Evolutionary conservation across 2,797 vertebrate species (phyloP).

Genomic region (Phoeniculus purpureus): DNA sequence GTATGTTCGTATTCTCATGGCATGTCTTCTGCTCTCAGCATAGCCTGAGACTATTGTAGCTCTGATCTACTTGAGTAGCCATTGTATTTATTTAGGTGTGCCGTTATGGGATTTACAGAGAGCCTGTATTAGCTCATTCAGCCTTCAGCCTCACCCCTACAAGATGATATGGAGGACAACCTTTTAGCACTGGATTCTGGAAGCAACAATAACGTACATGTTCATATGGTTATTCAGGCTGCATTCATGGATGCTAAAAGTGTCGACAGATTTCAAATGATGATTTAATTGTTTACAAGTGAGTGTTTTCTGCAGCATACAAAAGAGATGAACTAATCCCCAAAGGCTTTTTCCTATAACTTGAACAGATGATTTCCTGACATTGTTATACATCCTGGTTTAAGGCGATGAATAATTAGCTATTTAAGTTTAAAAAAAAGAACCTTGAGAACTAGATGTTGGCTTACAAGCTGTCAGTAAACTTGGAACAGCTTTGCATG

Average conservation of each 20-base stretch:
- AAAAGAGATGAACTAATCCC: constrained; percentile 64
- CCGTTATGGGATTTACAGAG: neutral
- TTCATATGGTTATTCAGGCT: neutral
- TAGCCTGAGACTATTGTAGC: neutral
- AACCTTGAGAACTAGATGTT: constrained; percentile 75
- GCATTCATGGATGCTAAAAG: constrained; percentile 7
- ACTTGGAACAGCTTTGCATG: constrained; percentile 74
- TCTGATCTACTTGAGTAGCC: neutral
- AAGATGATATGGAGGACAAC: neutral
- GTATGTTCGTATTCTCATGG: neutral
- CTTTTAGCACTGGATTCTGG: neutral
- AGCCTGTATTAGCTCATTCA: neutral
- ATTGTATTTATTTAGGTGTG: neutral
- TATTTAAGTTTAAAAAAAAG: constrained; percentile 67
- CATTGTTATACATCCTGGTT: constrained; percentile 73
- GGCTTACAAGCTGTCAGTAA: constrained; percentile 74
- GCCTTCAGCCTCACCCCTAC: neutral
- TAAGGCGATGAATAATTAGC: constrained; percentile 69
- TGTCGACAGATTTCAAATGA: constrained; percentile 63
- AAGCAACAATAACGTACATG: neutral
- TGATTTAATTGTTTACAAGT: constrained; percentile 76
- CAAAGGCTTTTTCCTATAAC: constrained; percentile 57
- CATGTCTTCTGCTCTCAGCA: neutral
- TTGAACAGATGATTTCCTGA: constrained; percentile 72
- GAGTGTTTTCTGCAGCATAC: constrained; percentile 56